Conservation (phyloP, 1,140 invertebrate genomes). For the Calephelis nemesis region DNA sequence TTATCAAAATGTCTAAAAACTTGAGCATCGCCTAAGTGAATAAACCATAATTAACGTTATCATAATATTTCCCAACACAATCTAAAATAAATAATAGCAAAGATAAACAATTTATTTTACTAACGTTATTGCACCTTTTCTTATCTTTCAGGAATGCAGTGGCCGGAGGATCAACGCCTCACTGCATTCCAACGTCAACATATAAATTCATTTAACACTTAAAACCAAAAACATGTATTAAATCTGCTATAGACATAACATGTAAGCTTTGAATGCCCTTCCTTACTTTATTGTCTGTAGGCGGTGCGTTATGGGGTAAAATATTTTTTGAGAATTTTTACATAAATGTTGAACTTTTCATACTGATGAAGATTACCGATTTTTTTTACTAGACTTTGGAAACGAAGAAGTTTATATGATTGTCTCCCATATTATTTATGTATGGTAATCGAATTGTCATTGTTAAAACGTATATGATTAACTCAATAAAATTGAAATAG, state of each 20-base stretch:
- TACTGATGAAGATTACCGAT: too few species aligned
- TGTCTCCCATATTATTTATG: too few species aligned
- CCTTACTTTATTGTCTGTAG: too few species aligned
- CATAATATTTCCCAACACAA: slow-evolving; percentile 8
- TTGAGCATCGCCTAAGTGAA: not conserved
- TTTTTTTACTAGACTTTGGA: too few species aligned
- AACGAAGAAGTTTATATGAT: too few species aligned
- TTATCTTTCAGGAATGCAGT: slow-evolving; percentile 53
- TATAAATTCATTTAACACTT: slow-evolving; percentile 34
- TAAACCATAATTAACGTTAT: slow-evolving; percentile 11
- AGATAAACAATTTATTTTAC: slow-evolving; percentile 13
- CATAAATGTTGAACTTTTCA: too few species aligned
- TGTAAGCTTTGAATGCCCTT: too few species aligned
- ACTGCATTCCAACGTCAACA: slow-evolving; percentile 44
- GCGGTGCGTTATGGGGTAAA: too few species aligned
- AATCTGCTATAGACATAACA: not conserved
- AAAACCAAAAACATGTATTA: not conserved
- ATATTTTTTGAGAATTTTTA: too few species aligned
- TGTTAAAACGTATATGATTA: too few species aligned
- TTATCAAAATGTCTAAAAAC: not conserved
- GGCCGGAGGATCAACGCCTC: slow-evolving; percentile 47
- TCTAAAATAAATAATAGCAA: slow-evolving; percentile 15
- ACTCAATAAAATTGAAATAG: too few species aligned
- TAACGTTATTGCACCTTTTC: slow-evolving; percentile 36
- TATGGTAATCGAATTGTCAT: too few species aligned